Percentiles rank a stretch among this genome's conserved stretches.
These are phyloP conservation scores for Clamator glandarius DNA, from an alignment of 2,797 vertebrate species.

Conservation along the genomic window DNA sequence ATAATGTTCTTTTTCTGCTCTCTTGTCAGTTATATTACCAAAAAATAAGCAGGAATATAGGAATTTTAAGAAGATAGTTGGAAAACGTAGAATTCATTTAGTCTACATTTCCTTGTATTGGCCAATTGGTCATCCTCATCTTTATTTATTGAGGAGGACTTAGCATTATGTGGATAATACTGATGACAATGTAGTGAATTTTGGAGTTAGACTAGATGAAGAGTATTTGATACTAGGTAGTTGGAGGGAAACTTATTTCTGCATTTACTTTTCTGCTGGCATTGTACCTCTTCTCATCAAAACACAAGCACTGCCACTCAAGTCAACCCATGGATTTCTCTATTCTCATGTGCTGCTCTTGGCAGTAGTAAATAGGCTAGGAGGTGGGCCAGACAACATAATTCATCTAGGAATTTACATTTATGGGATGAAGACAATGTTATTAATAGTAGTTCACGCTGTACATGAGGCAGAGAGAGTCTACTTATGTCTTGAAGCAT, in stretches of 20 bases:
- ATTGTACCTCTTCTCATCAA: background rate
- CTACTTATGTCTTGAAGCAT: background rate
- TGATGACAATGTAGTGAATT: background rate
- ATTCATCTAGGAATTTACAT: background rate
- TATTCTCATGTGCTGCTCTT: background rate
- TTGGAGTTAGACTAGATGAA: background rate
- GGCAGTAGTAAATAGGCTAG: background rate
- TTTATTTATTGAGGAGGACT: background rate
- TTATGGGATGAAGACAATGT: background rate
- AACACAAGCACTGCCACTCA: background rate
- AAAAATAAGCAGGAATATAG: background rate
- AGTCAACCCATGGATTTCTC: background rate
- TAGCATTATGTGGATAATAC: background rate
- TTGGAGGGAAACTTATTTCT: background rate
- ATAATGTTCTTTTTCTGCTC: background rate
- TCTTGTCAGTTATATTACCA: background rate
- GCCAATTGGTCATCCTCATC: background rate
- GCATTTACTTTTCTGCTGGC: background rate
- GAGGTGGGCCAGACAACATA: background rate
- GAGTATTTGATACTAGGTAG: background rate
- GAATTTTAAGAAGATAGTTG: background rate
- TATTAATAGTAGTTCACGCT: background rate
- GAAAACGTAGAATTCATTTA: background rate
- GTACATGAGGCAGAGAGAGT: background rate
- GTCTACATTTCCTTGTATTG: background rate